These are phyloP conservation scores for Ascidia mentula DNA, from an alignment of 23 tunicate genomes.

Conservation along the genomic window DNA sequence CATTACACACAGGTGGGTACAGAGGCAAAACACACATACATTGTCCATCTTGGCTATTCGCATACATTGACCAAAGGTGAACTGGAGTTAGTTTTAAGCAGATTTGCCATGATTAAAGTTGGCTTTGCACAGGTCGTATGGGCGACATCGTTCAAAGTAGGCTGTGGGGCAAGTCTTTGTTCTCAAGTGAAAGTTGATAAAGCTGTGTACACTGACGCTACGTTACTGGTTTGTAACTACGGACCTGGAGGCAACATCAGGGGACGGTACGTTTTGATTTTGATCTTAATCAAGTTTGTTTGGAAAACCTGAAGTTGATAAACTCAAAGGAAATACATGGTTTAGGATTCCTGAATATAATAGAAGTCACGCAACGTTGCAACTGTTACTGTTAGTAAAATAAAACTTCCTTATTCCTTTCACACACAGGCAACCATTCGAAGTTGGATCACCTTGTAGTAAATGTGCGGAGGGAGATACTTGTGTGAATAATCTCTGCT, in stretches of 20 bases:
- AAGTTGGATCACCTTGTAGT: slow-evolving; percentile 21
- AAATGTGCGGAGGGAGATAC: slow-evolving; percentile 25
- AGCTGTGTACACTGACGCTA: slow-evolving; percentile 40
- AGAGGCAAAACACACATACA: not conserved
- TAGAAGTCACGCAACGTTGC: not conserved
- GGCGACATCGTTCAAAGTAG: slow-evolving; percentile 56
- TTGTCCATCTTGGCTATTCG: no score
- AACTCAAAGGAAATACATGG: no score
- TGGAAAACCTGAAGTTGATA: no score
- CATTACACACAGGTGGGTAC: slow-evolving; percentile 67
- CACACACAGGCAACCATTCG: slow-evolving; percentile 25
- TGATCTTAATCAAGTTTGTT: no score
- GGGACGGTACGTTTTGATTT: slow-evolving; percentile 36
- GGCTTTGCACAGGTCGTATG: slow-evolving; percentile 45
- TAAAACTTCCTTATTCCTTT: not conserved
- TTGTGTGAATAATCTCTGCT: slow-evolving; percentile 41
- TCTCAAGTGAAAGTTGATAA: slow-evolving; percentile 26
- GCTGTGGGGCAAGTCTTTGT: slow-evolving; percentile 55
- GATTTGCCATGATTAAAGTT: no score
- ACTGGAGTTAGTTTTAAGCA: not conserved
- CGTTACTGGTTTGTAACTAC: slow-evolving; percentile 53
- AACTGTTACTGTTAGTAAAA: not conserved
- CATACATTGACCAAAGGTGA: no score
- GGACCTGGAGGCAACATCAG: slow-evolving; percentile 59
- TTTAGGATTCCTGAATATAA: no score